Conservation (phyloP, 1,140 invertebrate species). For the Drosophila saltans region DNA sequence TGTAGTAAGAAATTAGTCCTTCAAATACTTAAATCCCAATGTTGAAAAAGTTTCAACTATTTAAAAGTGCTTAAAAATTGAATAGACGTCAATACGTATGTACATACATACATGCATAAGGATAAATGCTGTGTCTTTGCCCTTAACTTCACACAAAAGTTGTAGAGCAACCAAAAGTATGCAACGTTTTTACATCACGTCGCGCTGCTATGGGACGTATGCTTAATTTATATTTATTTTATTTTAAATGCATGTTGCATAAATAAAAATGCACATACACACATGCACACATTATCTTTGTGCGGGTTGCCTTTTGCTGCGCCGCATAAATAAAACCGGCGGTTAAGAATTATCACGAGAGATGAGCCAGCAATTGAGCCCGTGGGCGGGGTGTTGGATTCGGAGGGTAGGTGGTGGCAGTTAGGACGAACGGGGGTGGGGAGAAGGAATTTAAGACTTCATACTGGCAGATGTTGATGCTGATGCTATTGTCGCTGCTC, state of each 20-base stretch:
- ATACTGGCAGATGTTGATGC: slow-evolving; percentile 16
- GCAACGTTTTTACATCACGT: slow-evolving; percentile 3
- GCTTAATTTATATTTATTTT: slow-evolving; percentile 81
- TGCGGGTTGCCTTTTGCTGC: slow-evolving; percentile 55
- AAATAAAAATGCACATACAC: slow-evolving; percentile 60
- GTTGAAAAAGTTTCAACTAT: no score
- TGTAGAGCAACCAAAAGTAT: slow-evolving; percentile 31
- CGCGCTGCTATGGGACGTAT: slow-evolving; percentile 57
- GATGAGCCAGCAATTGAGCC: slow-evolving; percentile 2
- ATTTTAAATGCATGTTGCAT: slow-evolving; percentile 79
- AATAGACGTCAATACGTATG: no score
- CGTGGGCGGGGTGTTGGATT: not conserved
- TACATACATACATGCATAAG: no score
- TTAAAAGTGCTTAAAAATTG: no score
- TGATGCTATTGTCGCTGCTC: slow-evolving; percentile 16
- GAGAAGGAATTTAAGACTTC: not conserved
- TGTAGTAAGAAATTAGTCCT: no score
- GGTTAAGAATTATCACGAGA: slow-evolving; percentile 75
- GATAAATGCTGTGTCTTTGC: not conserved
- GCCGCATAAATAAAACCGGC: slow-evolving; percentile 77
- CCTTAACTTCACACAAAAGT: not conserved
- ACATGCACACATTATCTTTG: slow-evolving; percentile 46
- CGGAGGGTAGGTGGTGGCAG: no score
- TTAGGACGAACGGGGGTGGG: no score
- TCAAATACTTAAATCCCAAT: no score